These are phyloP conservation scores for Psittacula echo DNA, from an alignment of 2,797 vertebrate genomes.

Conservation along the genomic window DNA sequence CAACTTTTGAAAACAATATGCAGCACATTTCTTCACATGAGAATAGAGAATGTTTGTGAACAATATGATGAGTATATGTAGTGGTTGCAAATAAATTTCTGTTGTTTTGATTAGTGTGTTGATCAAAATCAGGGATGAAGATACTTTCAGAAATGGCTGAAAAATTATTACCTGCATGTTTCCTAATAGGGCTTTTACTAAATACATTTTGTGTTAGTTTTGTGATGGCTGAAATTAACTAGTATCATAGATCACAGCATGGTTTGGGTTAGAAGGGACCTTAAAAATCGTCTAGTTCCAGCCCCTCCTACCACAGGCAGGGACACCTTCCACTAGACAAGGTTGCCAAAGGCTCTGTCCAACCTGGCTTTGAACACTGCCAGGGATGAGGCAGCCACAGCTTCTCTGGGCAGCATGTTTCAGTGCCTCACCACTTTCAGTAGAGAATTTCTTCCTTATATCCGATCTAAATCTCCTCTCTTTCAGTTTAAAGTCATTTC, in stretches of 20 bases:
- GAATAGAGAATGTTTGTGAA: not conserved
- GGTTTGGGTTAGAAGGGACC: not conserved
- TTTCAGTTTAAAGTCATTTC: not conserved
- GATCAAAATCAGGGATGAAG: not conserved
- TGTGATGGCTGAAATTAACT: not conserved
- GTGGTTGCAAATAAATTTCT: not conserved
- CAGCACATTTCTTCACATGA: not conserved
- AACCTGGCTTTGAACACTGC: not conserved
- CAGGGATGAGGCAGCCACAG: too few species aligned
- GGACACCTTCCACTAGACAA: not conserved
- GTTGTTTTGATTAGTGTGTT: not conserved
- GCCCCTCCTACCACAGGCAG: rapidly evolving
- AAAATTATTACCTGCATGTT: not conserved
- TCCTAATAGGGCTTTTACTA: not conserved
- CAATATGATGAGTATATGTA: not conserved
- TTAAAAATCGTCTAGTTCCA: not conserved
- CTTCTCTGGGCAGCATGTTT: not conserved
- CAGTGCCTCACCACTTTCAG: not conserved
- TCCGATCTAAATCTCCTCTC: not conserved
- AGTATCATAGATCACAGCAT: not conserved
- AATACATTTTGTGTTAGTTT: not conserved
- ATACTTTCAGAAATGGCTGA: not conserved
- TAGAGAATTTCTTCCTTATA: not conserved
- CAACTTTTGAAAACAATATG: not conserved
- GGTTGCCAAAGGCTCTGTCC: not conserved